Evolutionary conservation across 2,797 vertebrate genomes (phyloP).

Genomic region (Poecilia picta): DNA sequence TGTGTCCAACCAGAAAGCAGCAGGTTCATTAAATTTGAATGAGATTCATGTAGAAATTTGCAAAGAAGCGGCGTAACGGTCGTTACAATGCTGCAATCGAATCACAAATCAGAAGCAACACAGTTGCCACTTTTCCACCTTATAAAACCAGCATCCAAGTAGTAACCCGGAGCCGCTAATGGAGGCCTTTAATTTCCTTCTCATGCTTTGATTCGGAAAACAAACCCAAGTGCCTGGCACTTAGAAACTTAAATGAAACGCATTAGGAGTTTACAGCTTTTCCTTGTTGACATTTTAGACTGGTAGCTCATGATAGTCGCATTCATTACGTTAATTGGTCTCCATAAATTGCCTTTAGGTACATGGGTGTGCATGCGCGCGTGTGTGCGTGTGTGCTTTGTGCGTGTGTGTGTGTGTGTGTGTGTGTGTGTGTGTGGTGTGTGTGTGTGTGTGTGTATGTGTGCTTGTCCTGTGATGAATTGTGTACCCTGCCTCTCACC

Average conservation of each 20-base stretch:
- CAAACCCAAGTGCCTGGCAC: neutral
- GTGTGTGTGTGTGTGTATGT: no score
- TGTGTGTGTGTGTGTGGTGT: no score
- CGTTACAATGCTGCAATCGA: neutral
- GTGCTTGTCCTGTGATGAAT: no score
- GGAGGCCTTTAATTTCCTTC: neutral
- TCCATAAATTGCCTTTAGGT: no score
- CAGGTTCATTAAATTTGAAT: neutral
- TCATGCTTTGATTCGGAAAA: slow-evolving; percentile 16
- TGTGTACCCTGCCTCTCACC: neutral
- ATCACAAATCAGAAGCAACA: neutral
- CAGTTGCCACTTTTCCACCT: neutral
- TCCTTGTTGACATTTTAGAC: neutral
- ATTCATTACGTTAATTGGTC: neutral
- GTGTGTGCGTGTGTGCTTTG: no score
- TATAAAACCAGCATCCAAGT: neutral
- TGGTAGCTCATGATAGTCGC: neutral
- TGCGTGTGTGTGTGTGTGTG: no score
- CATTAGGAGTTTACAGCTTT: neutral
- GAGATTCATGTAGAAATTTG: slow-evolving; percentile 6
- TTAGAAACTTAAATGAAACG: neutral
- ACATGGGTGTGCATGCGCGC: no score
- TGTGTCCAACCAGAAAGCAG: neutral
- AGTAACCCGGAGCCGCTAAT: neutral
- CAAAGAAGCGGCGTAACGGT: neutral